A percentile compares a stretch with the other conserved stretches of the same genome.
Evolutionary conservation across 1,140 invertebrate genomes (phyloP).

Genomic region (Cyclargus thomasi): DNA sequence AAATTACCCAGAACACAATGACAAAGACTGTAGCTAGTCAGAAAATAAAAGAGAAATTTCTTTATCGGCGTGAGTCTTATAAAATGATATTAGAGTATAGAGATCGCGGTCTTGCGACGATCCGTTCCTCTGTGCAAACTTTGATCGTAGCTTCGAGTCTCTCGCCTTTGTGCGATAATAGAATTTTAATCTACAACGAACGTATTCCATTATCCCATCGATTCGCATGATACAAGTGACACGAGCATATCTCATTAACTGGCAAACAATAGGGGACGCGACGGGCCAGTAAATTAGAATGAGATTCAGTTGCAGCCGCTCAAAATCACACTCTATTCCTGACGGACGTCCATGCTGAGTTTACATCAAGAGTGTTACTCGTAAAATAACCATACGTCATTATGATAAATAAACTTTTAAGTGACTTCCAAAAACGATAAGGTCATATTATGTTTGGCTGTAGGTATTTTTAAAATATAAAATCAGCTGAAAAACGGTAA

Average conservation of each 20-base stretch:
- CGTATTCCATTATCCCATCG: slow-evolving; percentile 13
- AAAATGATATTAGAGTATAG: neutral
- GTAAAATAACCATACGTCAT: neutral
- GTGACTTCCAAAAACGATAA: too few species aligned
- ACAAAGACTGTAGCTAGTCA: too few species aligned
- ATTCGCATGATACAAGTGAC: neutral
- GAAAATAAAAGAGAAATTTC: too few species aligned
- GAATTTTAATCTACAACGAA: neutral
- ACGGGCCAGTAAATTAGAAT: slow-evolving; percentile 32
- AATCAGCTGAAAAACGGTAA: too few species aligned
- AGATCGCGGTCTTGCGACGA: neutral
- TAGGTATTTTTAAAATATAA: too few species aligned
- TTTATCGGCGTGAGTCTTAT: neutral
- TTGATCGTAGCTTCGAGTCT: neutral
- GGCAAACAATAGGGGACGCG: slow-evolving; percentile 37
- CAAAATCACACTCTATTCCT: slow-evolving; percentile 35
- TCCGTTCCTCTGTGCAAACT: neutral
- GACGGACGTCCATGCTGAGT: slow-evolving; percentile 19
- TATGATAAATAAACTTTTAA: too few species aligned
- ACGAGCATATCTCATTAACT: slow-evolving; percentile 34
- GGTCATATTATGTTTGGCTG: too few species aligned
- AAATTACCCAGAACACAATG: too few species aligned
- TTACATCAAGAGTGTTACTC: neutral
- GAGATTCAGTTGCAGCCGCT: slow-evolving; percentile 26
- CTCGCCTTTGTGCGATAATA: neutral